These are phyloP conservation scores for Bujurquina vittata DNA, from an alignment of 2,113 vertebrate species.

Conservation along the genomic window DNA sequence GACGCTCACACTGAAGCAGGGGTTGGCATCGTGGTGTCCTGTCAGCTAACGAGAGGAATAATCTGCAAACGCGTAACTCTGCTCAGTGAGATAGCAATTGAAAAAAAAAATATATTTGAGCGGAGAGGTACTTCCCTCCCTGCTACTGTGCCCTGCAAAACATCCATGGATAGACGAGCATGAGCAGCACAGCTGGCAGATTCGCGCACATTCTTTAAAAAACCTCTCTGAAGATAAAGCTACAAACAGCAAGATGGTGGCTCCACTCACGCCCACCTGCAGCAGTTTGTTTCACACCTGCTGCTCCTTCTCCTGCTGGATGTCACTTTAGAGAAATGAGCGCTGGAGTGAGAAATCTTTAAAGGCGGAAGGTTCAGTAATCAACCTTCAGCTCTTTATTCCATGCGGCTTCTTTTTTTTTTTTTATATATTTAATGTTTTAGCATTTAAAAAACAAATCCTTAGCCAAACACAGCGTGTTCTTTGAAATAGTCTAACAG, in stretches of 20 bases:
- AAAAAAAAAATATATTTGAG: neutral
- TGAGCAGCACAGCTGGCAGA: neutral
- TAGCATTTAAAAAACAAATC: neutral
- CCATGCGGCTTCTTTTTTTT: neutral
- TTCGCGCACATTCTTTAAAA: neutral
- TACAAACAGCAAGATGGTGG: slow-evolving; percentile 1
- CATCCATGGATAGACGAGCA: neutral
- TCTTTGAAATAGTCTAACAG: neutral
- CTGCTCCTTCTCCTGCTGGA: neutral
- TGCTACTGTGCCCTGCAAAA: neutral
- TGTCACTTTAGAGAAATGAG: neutral
- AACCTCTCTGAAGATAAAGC: neutral
- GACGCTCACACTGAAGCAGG: neutral
- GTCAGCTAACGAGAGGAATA: neutral
- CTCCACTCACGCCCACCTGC: neutral
- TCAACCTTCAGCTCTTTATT: neutral
- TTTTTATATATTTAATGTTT: neutral
- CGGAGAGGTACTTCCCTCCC: neutral
- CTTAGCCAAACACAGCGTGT: neutral
- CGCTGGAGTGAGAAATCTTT: neutral
- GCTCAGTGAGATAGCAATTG: neutral
- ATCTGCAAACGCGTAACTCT: neutral
- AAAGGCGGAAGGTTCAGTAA: neutral
- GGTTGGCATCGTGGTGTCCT: too few species aligned
- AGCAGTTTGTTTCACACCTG: neutral